Conservation (phyloP, 2,113 vertebrate species). For the Rhabdomys dilectus region DNA sequence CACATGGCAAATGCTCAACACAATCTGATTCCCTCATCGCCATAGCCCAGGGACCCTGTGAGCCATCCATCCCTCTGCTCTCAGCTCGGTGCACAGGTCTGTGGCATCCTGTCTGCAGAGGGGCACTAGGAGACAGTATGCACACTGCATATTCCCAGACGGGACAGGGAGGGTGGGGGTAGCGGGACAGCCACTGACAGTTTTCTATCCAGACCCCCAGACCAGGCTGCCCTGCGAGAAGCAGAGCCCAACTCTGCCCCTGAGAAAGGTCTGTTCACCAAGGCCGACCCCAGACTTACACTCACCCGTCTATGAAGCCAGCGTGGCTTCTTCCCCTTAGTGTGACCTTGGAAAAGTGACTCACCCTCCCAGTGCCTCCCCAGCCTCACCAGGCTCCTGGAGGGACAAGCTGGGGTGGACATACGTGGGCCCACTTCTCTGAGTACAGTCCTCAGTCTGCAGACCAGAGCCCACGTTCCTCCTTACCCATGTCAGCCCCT, state of each 20-base stretch:
- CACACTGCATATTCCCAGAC: neutral
- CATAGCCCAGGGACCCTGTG: neutral
- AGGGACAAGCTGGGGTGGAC: neutral
- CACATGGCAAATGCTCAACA: neutral
- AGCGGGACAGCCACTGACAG: no score
- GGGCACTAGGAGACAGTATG: neutral
- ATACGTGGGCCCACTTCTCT: accelerated
- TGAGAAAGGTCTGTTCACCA: neutral
- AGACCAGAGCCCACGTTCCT: neutral
- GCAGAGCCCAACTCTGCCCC: neutral
- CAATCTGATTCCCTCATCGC: neutral
- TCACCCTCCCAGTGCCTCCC: accelerated
- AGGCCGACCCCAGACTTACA: accelerated
- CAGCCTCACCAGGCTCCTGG: accelerated
- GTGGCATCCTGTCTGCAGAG: neutral
- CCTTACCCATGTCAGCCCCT: neutral
- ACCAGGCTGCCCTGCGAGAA: neutral
- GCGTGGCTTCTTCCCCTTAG: accelerated
- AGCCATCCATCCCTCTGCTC: neutral
- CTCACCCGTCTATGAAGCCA: accelerated
- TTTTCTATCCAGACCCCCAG: neutral
- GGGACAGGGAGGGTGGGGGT: neutral
- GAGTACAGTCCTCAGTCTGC: neutral
- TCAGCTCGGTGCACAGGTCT: neutral
- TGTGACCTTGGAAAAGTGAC: neutral